Conservation (phyloP, 2,113 vertebrate genomes). For the Aramus guarauna region DNA sequence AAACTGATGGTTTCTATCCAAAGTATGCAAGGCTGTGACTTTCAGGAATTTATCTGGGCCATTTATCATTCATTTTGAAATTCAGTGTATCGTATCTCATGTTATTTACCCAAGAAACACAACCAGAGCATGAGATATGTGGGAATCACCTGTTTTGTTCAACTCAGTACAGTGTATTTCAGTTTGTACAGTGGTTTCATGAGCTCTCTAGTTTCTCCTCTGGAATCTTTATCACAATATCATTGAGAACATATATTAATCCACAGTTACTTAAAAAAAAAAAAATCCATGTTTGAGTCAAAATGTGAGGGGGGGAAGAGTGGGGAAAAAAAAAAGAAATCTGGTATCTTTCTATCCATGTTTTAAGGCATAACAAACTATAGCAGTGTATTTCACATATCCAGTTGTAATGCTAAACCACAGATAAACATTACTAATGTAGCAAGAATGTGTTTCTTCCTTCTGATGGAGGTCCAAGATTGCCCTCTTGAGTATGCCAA, state of each 20-base stretch:
- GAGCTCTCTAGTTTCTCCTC: not conserved
- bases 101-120: not conserved
- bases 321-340: not conserved
- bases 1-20: not conserved
- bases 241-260: not conserved
- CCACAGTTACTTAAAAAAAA: not conserved
- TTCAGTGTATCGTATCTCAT: not conserved
- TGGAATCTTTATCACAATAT: not conserved
- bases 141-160: not conserved
- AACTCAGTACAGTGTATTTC: not conserved
- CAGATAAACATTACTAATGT: constrained; percentile 60
- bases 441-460: constrained; percentile 56
- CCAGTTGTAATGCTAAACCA: constrained; percentile 61
- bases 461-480: constrained; percentile 49
- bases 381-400: constrained; percentile 33
- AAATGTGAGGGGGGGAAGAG: not conserved
- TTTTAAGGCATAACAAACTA: constrained; percentile 29
- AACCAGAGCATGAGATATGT: not conserved
- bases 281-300: not conserved
- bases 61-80: not conserved
- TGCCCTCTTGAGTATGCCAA: constrained; percentile 61
- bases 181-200: not conserved
- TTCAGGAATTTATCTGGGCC: not conserved
- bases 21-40: not conserved
- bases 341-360: not conserved